Evolutionary conservation across 2,888 invertebrate genomes (phyloP), one percentile per base, ranked within the genome.

Genomic region (Heteropelma amictum): DNA sequence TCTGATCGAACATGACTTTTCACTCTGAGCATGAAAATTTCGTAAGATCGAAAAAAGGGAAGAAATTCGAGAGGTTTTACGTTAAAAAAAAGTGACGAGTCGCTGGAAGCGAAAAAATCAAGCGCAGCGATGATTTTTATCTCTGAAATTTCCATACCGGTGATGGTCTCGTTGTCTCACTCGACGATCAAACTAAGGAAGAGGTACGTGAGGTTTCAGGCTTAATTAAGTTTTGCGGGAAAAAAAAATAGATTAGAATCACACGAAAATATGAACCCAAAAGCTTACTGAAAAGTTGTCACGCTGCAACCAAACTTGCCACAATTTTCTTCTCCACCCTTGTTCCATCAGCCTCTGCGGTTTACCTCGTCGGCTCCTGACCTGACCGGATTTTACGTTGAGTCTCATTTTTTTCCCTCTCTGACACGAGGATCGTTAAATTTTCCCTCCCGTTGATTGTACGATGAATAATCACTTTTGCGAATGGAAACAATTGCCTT

Each of bases 191-290:
- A n/a, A n/a, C n/a, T n/a, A n/a, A 21, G 3, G 6, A 1, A 45
- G 10, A n/a, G 23, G 38, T 14, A 38, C 38, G 14, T 14, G n/a
- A 45, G n/a, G 23, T 23, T 23, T 19, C 6, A 23, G 47, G 21
- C 10, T 10, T 6, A 23, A 23, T 23, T 75, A 67, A 75, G 71
- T 61, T 61, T 56, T 42, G 75, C 49, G 75, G 75, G 71, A 75
- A 70, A 75, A 75, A 33, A 60, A n/a, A n/a, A n/a, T n/a, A n/a
- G n/a, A n/a, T n/a, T 54, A 70, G 42, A 54, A 70, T 30, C 38
- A 40, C 33, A 65, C 30, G 60, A 49, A 63, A 71, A 67, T 75
- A 71, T 75, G 75, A 75, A 54, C 65, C 53, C 47, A 54, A 71
- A 56, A 28, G 45, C 72, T 53, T 35, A n/a, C 38, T 12, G 47